Evolutionary conservation across 1,140 invertebrate genomes (phyloP), one percentile per base, ranked within the genome.

Genomic region (Potamilus streckersoni): DNA sequence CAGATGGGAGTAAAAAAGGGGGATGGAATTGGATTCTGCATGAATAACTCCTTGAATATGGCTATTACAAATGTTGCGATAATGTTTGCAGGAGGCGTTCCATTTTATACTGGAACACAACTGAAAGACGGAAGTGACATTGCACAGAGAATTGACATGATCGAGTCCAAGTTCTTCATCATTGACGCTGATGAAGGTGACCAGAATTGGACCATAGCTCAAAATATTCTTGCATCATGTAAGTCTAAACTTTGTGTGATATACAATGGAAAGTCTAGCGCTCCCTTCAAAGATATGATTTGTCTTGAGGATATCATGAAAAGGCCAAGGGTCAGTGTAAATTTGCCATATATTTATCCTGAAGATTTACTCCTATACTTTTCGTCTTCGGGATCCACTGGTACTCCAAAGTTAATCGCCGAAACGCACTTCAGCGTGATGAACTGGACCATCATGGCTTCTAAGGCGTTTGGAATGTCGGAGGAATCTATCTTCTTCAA

Each of bases 1-100:
- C n/a, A 65, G 14, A n/a, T 71, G 16, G 74, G 74, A 15, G 31
- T 76, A 12, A 19, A 64, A 49, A 76, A 76, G 31, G 68, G 74
- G 6, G 71, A 15, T 15, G 19, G 15, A 17, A 69, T 76, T n/a
- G 68, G 23, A 6, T 31, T 76, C 4, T 20, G 16, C 8, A 76
- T 76, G 74, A 64, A 66, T 13, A 76, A 70, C 55, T 76, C 74
- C 11, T 23, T 76, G 17, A 56, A 76, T 49, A 76, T 71, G 68
- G 58, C 71, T 23, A 58, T 76, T 20, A 6, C 19, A 17, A 69
- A 58, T 13, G 38, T 64, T 49, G 74, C 20, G 15, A 16, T 71
- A 13, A 62, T 71, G 17, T 31, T 76, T n/a, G 74, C 74, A 14
- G 74, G 74, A 6, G 74, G 74, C 1, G 49, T 76, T 5, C 68